Base-by-base conservation (phyloP, 2,113 vertebrate species). In the Papio anubis region DNA sequence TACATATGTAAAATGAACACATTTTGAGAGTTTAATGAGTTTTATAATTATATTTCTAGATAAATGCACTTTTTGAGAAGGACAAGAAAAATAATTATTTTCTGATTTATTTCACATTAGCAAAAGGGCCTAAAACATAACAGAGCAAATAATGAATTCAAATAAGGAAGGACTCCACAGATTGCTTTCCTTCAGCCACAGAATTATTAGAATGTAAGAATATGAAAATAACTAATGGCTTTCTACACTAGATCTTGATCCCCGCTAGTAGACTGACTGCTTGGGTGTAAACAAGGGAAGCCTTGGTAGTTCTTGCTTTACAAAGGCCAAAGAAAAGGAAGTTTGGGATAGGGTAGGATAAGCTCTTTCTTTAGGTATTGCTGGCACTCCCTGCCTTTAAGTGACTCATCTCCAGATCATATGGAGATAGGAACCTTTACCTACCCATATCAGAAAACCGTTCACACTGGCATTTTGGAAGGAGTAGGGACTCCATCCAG, bases 31-130 rank as follows among this genome's bases (percentile, higher is more conserved):
- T 88, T 86, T 90, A 96, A 94, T 97, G 86, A 94, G 86, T 94
- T 97, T 96, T 92, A 88, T 93, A 92, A 96, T 96, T 88, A 78
- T 90, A 72, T 86, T 93, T 78, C 80, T 93, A 95, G 75, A 91
- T 94, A 97, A 94, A 82, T 40, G 84, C 40, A 86, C 48, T 93
- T 97, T 96, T 84, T 59, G 61, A 81, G 50, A 23, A 79, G 59
- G 92, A 78, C 82, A 88, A 43, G 61, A 93, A 93, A 98, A 95
- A 96, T 50, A 88, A 96, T 97, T 95, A 95, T 98, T 96, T 96
- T 48, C n/a, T 95, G 81, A 93, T 96, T 96, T 96, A 93, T 96
- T 96, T 81, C 92, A 94, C 97, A 96, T 97, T 94, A 96, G 40
- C 59, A 88, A 87, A 85, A 90, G 76, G 66, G 48, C 55, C 90